Evolutionary conservation across 2,113 vertebrate species (phyloP).

Genomic region (Catagonus wagneri): DNA sequence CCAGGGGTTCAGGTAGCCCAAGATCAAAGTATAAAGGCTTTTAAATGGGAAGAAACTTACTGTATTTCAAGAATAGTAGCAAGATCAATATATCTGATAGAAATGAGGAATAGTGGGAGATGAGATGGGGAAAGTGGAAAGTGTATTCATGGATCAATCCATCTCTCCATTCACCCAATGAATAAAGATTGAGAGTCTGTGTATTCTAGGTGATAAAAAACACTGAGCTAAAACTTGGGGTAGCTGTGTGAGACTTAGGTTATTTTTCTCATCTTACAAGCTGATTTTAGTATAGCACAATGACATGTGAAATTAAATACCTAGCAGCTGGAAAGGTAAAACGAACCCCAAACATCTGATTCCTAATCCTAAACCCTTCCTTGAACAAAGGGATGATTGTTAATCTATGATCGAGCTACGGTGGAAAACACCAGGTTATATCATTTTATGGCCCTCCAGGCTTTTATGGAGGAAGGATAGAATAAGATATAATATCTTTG

Average conservation of each 20-base stretch:
- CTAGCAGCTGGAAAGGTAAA: not conserved
- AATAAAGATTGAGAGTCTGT: not conserved
- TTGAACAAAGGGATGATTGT: not conserved
- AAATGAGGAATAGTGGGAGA: not conserved
- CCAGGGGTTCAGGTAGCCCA: not conserved
- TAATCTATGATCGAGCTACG: not conserved
- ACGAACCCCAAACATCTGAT: not conserved
- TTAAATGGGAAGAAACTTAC: not conserved
- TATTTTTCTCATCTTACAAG: not conserved
- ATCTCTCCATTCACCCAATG: not conserved
- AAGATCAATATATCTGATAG: too few relatives aligned
- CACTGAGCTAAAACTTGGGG: not conserved
- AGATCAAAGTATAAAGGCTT: not conserved
- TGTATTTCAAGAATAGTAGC: not conserved
- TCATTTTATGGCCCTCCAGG: not conserved
- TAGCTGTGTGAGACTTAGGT: not conserved
- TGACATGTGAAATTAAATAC: not conserved
- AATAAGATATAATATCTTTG: not conserved
- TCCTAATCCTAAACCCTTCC: not conserved
- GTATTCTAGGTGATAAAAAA: not conserved
- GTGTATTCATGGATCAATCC: not conserved
- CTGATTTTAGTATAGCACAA: not conserved
- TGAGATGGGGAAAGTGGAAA: not conserved
- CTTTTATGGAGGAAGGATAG: not conserved
- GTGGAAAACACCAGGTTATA: not conserved